Percentiles rank a stretch among this genome's conserved stretches.
Evolutionary conservation across 2,888 invertebrate species (phyloP).

Genomic region (Syritta pipiens): DNA sequence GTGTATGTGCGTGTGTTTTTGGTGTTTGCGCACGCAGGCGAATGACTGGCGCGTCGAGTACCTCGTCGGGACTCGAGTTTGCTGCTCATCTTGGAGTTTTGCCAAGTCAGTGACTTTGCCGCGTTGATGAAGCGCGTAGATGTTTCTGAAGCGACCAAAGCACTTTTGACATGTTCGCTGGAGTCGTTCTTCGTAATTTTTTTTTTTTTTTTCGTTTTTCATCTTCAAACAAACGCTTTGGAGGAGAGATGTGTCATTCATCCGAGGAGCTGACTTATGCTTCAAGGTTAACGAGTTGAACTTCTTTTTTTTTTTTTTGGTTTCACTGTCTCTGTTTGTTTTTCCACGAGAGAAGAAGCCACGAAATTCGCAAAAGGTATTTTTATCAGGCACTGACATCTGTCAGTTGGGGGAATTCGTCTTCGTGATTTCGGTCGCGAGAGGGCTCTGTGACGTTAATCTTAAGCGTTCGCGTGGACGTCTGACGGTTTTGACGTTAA

Average conservation of each 20-base stretch:
- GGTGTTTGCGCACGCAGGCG: constrained; percentile 14
- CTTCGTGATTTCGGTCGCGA: too few relatives aligned
- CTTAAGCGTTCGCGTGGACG: too few relatives aligned
- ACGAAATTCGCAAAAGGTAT: too few relatives aligned
- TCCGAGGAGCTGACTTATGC: constrained; percentile 31
- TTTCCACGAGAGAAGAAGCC: too few relatives aligned
- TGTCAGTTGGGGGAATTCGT: too few relatives aligned
- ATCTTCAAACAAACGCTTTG: constrained; percentile 36
- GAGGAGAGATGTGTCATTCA: constrained; percentile 43
- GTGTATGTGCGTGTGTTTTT: constrained; percentile 35
- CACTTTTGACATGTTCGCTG: constrained; percentile 40
- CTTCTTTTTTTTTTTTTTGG: too few relatives aligned
- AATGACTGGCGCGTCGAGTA: constrained; percentile 17
- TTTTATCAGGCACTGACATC: too few relatives aligned
- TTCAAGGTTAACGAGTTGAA: constrained; percentile 55
- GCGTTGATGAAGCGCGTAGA: constrained; percentile 30
- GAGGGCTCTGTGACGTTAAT: too few relatives aligned
- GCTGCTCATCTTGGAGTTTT: constrained; percentile 20
- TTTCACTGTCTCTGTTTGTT: too few relatives aligned
- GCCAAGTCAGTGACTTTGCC: constrained; percentile 37
- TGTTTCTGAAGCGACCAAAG: constrained; percentile 31
- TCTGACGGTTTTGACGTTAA: too few relatives aligned
- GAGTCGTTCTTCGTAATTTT: neutral
- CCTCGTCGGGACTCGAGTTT: neutral
- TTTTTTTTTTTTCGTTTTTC: constrained; percentile 1